phyloP scores from a whole-genome alignment of 2,888 invertebrate genomes.

The Cybosia mesomella region DNA sequence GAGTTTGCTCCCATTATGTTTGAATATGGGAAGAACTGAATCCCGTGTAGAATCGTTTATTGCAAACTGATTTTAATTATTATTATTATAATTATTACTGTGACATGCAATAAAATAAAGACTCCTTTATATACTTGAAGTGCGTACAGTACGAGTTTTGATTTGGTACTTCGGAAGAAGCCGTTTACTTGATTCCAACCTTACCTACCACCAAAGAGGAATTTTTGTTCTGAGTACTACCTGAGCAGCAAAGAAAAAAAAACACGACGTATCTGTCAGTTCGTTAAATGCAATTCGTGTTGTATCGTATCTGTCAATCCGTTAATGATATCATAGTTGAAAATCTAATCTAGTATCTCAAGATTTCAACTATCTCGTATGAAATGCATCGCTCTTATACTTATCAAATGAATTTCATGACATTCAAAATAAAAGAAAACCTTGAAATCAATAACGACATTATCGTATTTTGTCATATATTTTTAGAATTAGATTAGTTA shows the following conservation, averaged over 20 bases:
- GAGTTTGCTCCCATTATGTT: constrained; percentile 74
- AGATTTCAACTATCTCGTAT: not conserved
- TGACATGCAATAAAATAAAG: not conserved
- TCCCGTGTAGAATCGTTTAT: constrained; percentile 46
- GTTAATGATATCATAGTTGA: not conserved
- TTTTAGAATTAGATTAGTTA: constrained; percentile 1
- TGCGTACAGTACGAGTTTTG: not conserved
- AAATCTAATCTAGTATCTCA: constrained; percentile 1
- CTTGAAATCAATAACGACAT: constrained; percentile 3
- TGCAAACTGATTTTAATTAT: constrained; percentile 68
- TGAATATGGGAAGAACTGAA: constrained; percentile 73
- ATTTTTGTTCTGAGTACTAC: too few species aligned
- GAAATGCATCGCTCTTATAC: constrained; percentile 5
- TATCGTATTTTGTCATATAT: not conserved
- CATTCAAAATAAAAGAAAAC: constrained; percentile 5
- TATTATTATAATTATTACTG: constrained; percentile 35
- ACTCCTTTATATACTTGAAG: not conserved
- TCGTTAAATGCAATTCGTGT: too few species aligned
- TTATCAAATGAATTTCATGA: constrained; percentile 12
- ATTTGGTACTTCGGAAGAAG: not conserved
- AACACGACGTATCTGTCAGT: too few species aligned
- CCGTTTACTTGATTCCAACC: too few species aligned
- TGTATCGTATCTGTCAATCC: not conserved
- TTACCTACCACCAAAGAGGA: too few species aligned
- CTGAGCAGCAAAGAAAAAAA: too few species aligned